A percentile compares a stretch with the other conserved stretches of the same genome.
Evolutionary conservation across 2,113 vertebrate species (phyloP).

Genomic region (Archilochus colubris): DNA sequence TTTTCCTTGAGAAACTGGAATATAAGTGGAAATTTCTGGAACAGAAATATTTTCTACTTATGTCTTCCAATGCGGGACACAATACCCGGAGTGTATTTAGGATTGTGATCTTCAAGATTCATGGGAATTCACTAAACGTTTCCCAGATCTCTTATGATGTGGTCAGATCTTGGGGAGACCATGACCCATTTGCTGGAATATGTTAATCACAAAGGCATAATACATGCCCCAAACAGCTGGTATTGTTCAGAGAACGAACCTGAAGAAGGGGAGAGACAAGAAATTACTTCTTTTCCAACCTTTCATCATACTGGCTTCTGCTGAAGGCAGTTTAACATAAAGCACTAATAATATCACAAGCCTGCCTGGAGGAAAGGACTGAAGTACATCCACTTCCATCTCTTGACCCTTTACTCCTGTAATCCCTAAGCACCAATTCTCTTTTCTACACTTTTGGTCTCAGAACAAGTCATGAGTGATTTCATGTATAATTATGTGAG

Average conservation of each 20-base stretch:
- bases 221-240: neutral
- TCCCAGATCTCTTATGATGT: neutral
- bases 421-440: neutral
- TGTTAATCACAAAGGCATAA: neutral
- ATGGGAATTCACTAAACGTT: neutral
- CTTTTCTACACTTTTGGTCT: neutral
- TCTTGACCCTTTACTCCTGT: neutral
- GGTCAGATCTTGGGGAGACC: neutral
- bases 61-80: neutral
- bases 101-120: neutral
- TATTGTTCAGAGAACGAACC: neutral
- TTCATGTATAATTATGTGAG: neutral
- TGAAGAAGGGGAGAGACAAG: neutral
- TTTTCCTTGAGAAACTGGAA: neutral
- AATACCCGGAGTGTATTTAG: neutral
- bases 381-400: neutral
- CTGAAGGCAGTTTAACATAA: neutral
- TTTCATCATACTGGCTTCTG: neutral
- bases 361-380: neutral
- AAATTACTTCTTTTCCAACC: neutral
- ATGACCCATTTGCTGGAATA: neutral
- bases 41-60: neutral
- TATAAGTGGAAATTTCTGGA: neutral
- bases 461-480: neutral
- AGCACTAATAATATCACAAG: neutral